Conservation (phyloP, 2,888 invertebrate genomes). For the Pristionchus exspectatus region DNA sequence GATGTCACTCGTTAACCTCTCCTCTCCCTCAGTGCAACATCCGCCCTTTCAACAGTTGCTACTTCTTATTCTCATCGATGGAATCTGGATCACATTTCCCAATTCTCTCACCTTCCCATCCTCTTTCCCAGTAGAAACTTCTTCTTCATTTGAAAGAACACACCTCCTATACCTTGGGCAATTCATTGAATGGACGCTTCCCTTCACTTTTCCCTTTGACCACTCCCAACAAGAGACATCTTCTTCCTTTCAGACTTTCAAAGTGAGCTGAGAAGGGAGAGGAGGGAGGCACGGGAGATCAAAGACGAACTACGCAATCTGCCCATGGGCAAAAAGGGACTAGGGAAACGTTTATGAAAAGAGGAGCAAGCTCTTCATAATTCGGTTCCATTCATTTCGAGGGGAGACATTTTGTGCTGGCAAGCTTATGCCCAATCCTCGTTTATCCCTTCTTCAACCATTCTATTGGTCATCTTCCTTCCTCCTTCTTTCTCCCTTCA, state of each 20-base stretch:
- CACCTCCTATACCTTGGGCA: not conserved
- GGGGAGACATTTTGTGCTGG: slow-evolving; percentile 38
- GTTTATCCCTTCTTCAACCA: not conserved
- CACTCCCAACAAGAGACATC: not conserved
- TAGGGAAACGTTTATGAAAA: not conserved
- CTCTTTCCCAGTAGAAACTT: not conserved
- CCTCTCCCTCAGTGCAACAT: not conserved
- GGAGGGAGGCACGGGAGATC: not conserved
- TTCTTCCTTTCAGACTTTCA: slow-evolving; percentile 39
- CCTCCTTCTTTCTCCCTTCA: not conserved
- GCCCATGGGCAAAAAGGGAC: not conserved
- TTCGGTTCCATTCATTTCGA: slow-evolving; percentile 17
- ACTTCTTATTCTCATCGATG: not conserved
- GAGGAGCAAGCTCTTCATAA: slow-evolving; percentile 8
- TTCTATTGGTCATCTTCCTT: not conserved
- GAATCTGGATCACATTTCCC: not conserved
- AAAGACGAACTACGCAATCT: not conserved
- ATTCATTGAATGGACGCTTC: not conserved
- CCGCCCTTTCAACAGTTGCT: slow-evolving; percentile 43
- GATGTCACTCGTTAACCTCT: slow-evolving; percentile 32
- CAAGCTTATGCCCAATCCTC: not conserved
- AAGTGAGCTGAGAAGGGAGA: not conserved
- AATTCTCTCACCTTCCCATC: not conserved
- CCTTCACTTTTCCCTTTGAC: not conserved
- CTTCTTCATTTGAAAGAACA: not conserved